Evolutionary conservation across 2,797 vertebrate genomes (phyloP), one percentile per base, ranked within the genome.

Genomic region (Anabas testudineus): DNA sequence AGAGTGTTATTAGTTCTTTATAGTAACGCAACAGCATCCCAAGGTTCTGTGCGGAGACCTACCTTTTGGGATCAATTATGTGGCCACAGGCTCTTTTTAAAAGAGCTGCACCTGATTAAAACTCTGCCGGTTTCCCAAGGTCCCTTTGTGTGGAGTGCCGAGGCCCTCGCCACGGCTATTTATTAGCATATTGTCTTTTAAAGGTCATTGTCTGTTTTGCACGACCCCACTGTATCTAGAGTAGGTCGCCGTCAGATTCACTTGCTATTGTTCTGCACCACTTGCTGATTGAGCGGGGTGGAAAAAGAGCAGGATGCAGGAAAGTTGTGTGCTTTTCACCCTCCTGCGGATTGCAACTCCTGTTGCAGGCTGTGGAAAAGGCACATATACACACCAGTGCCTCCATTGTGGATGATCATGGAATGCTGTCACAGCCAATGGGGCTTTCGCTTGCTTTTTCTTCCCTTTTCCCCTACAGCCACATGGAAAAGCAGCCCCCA

Each of bases 11-110:
- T 90, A 85, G 84, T 90, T 90, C 91, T 93, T 93, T 88, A 90
- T 88, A 88, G 86, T 87, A 87, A 85, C 72, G 57, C 70, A 88
- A 73, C 69, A 62, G 73, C 78, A 87, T 90, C 91, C 92, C 90
- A 77, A 88, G 90, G 90, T 88, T 90, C 87, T 88, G 90, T 36
- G 58, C 37, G 65, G 90, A 86, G 87, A 91, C 88, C 87, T 92
- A 91, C 89, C 94, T 94, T 94, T 94, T 91, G 94, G 94, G 94
- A 94, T 94, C 91, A 93, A 93, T 94, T 94, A 93, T 90, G 90
- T 92, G 93, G 90, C 93, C 90, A 86, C 71, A 45, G 92, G 85
- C 90, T 91, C 85, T 92, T 92, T 92, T 91, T 87, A 90, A 91
- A 90, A 92, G 84, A 90, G 85, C 85, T 54, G 81, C 77, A 88